Evolutionary conservation across 2,797 vertebrate species (phyloP).

Genomic region (Fringilla coelebs): DNA sequence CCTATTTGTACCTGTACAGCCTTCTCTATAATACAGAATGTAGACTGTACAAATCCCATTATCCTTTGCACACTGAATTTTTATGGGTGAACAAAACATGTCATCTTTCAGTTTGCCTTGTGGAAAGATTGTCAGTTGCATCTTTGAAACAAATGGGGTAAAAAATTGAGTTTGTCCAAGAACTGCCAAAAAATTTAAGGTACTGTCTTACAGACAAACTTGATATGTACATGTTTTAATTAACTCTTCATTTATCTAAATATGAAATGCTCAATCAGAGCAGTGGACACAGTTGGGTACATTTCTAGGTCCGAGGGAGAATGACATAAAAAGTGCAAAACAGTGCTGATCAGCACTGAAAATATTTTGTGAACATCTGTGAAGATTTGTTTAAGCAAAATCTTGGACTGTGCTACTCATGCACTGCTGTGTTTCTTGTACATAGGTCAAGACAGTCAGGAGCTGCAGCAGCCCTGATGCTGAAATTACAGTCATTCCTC

Average conservation of each 20-base stretch:
- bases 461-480: neutral
- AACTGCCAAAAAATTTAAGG: neutral
- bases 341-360: neutral
- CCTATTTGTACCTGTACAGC: neutral
- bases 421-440: neutral
- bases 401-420: neutral
- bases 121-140: neutral
- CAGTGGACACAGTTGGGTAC: neutral
- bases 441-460: neutral
- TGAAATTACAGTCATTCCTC: constrained; percentile 8
- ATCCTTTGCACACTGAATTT: neutral
- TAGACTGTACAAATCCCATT: neutral
- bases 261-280: neutral
- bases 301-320: neutral
- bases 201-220: neutral
- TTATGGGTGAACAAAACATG: neutral
- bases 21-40: neutral
- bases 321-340: neutral
- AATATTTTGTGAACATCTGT: neutral
- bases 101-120: neutral
- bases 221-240: neutral
- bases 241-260: neutral
- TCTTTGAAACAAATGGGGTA: neutral
- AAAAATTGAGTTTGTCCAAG: neutral
- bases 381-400: neutral